Percentiles rank a stretch among this genome's conserved stretches.
phyloP scores from a whole-genome alignment of 1,140 invertebrate species.

The Lepidurus couesii region DNA sequence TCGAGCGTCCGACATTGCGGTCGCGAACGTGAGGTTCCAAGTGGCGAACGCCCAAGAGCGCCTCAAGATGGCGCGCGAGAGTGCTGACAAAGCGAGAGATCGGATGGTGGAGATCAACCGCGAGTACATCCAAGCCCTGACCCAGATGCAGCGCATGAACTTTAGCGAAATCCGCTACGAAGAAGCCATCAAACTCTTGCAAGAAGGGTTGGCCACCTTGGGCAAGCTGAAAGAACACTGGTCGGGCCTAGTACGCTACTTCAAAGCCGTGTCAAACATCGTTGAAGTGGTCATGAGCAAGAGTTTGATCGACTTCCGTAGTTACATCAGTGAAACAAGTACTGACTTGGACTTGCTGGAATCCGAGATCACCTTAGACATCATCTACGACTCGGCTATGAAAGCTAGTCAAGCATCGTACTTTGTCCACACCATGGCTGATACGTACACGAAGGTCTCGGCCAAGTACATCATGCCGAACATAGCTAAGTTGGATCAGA shows the following conservation, averaged over 20 bases:
- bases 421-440: constrained; percentile 30
- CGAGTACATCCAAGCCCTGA: not conserved
- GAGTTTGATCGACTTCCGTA: constrained; percentile 26
- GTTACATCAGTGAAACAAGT: constrained; percentile 26
- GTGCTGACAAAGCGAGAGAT: not conserved
- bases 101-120: constrained; percentile 16
- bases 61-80: not conserved
- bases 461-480: constrained; percentile 30
- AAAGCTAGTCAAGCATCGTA: constrained; percentile 31
- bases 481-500: constrained; percentile 22
- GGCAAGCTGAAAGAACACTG: not conserved
- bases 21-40: not conserved
- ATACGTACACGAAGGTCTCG: constrained; percentile 26
- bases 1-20: not conserved
- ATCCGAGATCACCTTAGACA: constrained; percentile 22
- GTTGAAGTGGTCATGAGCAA: not conserved
- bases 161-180: not conserved
- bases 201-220: constrained; percentile 13
- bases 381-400: constrained; percentile 29
- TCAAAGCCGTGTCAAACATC: constrained; percentile 24
- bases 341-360: constrained; percentile 3
- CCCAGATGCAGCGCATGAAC: not conserved
- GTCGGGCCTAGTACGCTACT: not conserved
- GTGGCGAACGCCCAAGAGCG: not conserved
- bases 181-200: constrained; percentile 1